phyloP scores from a whole-genome alignment of 53 echinoderm and acorn worm genomes.

The Hippasteria phrygiana region DNA sequence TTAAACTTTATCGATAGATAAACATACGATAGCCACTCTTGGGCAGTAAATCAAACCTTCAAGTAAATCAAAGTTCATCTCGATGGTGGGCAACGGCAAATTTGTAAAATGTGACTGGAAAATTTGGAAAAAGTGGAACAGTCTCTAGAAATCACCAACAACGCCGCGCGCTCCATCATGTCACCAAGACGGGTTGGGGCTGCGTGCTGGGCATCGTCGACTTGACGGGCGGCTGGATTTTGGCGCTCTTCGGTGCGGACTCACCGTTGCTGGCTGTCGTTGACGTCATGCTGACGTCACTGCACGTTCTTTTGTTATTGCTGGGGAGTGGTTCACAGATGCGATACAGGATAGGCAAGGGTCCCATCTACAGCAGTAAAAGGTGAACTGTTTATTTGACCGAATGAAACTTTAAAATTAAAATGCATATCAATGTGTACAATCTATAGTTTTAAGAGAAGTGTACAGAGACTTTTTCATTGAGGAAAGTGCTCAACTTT shows the following conservation, averaged over 20 bases:
- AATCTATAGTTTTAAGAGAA: no score
- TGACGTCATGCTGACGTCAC: constrained; percentile 38
- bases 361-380: constrained; percentile 75
- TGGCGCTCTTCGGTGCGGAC: constrained; percentile 36
- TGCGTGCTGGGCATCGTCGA: constrained; percentile 3
- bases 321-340: constrained; percentile 80
- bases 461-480: no score
- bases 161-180: not conserved
- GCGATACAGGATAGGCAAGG: constrained; percentile 87
- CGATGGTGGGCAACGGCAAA: no score
- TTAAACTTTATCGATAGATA: no score
- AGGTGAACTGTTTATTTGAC: not conserved
- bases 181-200: constrained; percentile 32
- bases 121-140: no score
- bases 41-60: no score
- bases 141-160: no score
- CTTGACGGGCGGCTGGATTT: constrained; percentile 37
- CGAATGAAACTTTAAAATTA: not conserved
- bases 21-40: no score
- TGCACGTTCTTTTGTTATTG: constrained; percentile 49
- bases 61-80: no score
- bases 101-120: no score
- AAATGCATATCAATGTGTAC: no score
- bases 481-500: no score
- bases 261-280: constrained; percentile 35